A percentile compares a stretch with the other conserved stretches of the same genome.
Conservation (phyloP, 1,140 invertebrate genomes). For the Diabrotica undecimpunctata region DNA sequence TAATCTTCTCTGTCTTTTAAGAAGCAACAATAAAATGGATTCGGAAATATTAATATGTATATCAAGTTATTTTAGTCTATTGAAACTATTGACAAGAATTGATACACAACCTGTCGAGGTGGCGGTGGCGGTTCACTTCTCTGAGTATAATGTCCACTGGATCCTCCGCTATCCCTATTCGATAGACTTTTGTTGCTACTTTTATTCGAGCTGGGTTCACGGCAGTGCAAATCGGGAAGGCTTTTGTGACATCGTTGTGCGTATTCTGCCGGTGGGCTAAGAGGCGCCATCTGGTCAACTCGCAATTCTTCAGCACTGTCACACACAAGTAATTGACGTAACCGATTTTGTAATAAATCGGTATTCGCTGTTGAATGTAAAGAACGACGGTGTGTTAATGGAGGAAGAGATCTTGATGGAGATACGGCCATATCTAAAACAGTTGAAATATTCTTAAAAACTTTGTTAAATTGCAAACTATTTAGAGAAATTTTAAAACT, state of each 20-base stretch:
- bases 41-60: too few relatives aligned
- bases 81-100: too few relatives aligned
- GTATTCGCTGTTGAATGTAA: slow-evolving; percentile 43
- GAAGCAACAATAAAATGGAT: too few relatives aligned
- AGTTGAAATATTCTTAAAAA: slow-evolving; percentile 10
- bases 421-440: slow-evolving; percentile 58
- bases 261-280: slow-evolving; percentile 64
- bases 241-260: slow-evolving; percentile 68
- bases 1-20: too few relatives aligned
- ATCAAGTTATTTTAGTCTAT: too few relatives aligned
- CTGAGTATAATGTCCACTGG: slow-evolving; percentile 73
- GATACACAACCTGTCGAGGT: slow-evolving; percentile 42
- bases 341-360: slow-evolving; percentile 74
- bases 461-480: too few relatives aligned
- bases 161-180: slow-evolving; percentile 68
- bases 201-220: slow-evolving; percentile 54
- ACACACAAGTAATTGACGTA: slow-evolving; percentile 69
- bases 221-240: slow-evolving; percentile 67
- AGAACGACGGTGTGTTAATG: slow-evolving; percentile 48
- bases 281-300: slow-evolving; percentile 50
- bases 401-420: slow-evolving; percentile 54
- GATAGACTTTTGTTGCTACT: slow-evolving; percentile 47
- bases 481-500: too few relatives aligned
- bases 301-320: slow-evolving; percentile 56
- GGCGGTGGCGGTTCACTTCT: slow-evolving; percentile 65